Conservation (phyloP, 2,888 invertebrate genomes). For the Melinopterus prodromus region DNA sequence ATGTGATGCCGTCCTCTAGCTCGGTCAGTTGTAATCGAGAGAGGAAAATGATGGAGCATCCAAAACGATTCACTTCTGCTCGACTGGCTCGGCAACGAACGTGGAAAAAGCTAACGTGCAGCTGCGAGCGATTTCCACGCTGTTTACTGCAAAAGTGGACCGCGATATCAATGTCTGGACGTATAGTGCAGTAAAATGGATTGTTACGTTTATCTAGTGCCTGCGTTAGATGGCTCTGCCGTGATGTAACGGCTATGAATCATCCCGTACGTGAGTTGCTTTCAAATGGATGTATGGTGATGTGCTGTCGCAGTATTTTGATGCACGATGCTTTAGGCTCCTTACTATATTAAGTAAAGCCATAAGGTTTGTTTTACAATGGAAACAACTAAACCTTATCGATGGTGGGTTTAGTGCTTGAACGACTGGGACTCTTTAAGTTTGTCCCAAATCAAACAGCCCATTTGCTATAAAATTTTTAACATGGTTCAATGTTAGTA, state of each 20-base stretch:
- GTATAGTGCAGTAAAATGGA: background rate
- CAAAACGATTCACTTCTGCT: background rate
- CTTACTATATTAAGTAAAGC: background rate
- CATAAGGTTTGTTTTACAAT: too few species aligned
- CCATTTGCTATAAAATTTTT: too few species aligned
- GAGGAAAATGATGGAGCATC: background rate
- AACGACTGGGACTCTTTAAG: too few species aligned
- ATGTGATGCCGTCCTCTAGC: background rate
- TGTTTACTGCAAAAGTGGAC: background rate
- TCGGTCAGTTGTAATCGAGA: background rate
- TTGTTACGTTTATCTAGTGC: conserved; percentile 4
- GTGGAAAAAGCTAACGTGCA: background rate
- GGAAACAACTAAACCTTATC: too few species aligned
- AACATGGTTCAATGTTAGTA: too few species aligned
- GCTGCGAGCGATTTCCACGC: background rate
- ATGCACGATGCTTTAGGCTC: background rate
- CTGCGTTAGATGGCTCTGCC: background rate
- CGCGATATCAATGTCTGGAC: conserved; percentile 4
- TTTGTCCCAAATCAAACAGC: too few species aligned
- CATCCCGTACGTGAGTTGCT: background rate
- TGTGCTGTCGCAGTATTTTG: background rate
- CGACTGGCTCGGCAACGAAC: background rate
- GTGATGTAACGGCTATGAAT: background rate
- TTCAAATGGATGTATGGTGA: background rate
- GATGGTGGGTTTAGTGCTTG: too few species aligned